Conservation (phyloP, 2,888 invertebrate species). For the Parnassius glacialis region DNA sequence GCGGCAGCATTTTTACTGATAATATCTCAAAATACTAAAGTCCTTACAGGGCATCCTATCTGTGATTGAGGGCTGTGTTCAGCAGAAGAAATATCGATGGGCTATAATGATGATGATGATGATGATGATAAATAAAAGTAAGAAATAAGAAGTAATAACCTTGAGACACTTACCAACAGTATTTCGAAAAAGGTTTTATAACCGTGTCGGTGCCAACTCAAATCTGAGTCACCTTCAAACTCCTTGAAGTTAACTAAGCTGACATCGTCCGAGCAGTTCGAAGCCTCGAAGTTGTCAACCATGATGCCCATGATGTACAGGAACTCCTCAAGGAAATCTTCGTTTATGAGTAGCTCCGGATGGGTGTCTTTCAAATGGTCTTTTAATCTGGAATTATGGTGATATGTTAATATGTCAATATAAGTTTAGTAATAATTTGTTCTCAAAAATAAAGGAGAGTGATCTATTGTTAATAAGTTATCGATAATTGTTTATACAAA, state of each 20-base stretch:
- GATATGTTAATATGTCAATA: too few species aligned
- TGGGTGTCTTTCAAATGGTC: slow-evolving; percentile 32
- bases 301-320: slow-evolving; percentile 37
- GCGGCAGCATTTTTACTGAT: too few species aligned
- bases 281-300: slow-evolving; percentile 39
- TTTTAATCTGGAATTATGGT: slow-evolving; percentile 31
- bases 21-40: too few species aligned
- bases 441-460: too few species aligned
- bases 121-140: too few species aligned
- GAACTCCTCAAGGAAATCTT: slow-evolving; percentile 38
- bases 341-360: slow-evolving; percentile 30
- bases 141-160: not conserved
- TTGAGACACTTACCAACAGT: slow-evolving; percentile 35
- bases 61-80: too few species aligned
- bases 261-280: slow-evolving; percentile 45
- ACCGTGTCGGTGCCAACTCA: slow-evolving; percentile 40
- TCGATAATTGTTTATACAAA: too few species aligned
- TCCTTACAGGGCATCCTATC: too few species aligned
- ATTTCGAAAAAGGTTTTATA: slow-evolving; percentile 42
- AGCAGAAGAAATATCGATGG: too few species aligned
- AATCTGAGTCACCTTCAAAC: slow-evolving; percentile 37
- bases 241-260: slow-evolving; percentile 35
- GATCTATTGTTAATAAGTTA: too few species aligned
- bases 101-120: too few species aligned
- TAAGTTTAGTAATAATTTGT: too few species aligned